phyloP scores from a whole-genome alignment of 1,140 invertebrate species.

The Drosophila gunungcola region DNA sequence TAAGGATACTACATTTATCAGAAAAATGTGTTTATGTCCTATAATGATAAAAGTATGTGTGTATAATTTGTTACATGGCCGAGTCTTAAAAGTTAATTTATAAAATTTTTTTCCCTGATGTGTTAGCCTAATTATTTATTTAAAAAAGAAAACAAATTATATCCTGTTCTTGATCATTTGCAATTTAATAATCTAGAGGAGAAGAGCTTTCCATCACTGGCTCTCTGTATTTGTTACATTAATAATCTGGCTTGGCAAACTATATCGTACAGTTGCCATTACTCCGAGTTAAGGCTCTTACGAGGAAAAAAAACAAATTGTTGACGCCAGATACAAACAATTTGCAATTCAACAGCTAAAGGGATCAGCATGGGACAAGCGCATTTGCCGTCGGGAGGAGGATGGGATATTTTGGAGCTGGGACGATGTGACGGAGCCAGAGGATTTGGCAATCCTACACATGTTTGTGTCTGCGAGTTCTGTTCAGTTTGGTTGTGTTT shows the following conservation, averaged over 20 bases:
- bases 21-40: no score
- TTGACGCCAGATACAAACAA: slow-evolving; percentile 77
- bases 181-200: slow-evolving; percentile 1
- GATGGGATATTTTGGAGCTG: background rate
- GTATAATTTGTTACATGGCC: no score
- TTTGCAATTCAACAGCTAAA: slow-evolving; percentile 83
- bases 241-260: slow-evolving; percentile 33
- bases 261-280: slow-evolving; percentile 40
- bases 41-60: no score
- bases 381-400: slow-evolving; percentile 55
- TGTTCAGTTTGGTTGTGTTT: slow-evolving; percentile 9
- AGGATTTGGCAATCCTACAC: slow-evolving; percentile 52
- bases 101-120: no score
- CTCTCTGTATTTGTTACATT: slow-evolving; percentile 13
- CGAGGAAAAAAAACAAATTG: slow-evolving; percentile 62
- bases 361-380: slow-evolving; percentile 79
- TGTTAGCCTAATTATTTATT: background rate
- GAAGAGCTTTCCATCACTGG: slow-evolving; percentile 8
- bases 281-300: slow-evolving; percentile 42
- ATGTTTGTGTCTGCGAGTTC: slow-evolving; percentile 48
- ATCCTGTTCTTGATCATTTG: slow-evolving; percentile 7
- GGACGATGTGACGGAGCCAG: slow-evolving; percentile 9
- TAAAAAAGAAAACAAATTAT: background rate
- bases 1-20: no score
- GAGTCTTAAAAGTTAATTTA: no score